Base-by-base conservation (phyloP, 2,113 vertebrate genomes). In the Lagenorhynchus albirostris region DNA sequence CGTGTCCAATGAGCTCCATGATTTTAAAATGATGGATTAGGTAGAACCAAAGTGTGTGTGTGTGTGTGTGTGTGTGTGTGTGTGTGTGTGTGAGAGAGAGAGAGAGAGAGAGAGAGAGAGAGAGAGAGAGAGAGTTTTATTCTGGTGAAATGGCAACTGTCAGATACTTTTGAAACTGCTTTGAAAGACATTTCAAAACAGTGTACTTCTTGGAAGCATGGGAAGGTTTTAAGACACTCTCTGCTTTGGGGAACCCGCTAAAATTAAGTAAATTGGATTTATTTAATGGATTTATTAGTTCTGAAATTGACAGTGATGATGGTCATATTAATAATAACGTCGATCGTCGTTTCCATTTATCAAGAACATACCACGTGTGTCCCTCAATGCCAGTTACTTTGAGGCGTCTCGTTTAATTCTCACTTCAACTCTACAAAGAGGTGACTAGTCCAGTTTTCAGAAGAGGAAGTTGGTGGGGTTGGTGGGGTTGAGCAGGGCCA, bases 291-390 rank as follows among this genome's bases (percentile, higher is more conserved):
- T 92, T 79, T 21, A 5, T 79, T 21, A 5, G 17, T n/a, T 36
- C 55, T 93, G 81, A 88, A 81, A 76, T 55, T 14, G 79, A 81
- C 55, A 58, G 47, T 84, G 63, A 18, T 29, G 62, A 29, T 14
- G 38, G 25, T 9, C 7, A 10, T 83, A 47, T 53, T n/a, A 25
- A 70, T 80, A 68, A 47, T 14, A 33, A 68, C 12, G 15, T 50
- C 76, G 0, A 2, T 3, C 20, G 11, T 50, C n/a, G 2, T 33
- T 91, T 76, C 62, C 23, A 12, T 36, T 58, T 80, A 15, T 21
- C 36, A 25, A 33, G 25, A 50, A 3, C 12, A 3, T 13, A 7
- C 36, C 14, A 2, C 1, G 0, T 33, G 0, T 58, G n/a, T 68
- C 3, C 0, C 50, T 6, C 41, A 26, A 26, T 10, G 21, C 38